These are phyloP conservation scores for Aleiodes alternator DNA, from an alignment of 2,888 invertebrate genomes.

Conservation along the genomic window DNA sequence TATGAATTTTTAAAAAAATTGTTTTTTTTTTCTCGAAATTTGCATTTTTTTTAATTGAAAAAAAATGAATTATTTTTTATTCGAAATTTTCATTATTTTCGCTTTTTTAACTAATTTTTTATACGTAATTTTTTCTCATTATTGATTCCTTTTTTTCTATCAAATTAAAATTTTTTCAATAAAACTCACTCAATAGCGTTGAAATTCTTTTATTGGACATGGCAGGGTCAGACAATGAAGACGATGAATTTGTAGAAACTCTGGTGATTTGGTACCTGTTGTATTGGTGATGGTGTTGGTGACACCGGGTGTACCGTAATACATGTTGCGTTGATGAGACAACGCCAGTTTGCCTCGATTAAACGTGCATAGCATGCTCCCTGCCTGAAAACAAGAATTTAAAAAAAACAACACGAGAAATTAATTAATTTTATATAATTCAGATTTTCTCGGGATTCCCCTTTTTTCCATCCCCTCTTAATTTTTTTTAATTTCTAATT, in stretches of 20 bases:
- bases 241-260: slow-evolving; percentile 46
- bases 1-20: too few species aligned
- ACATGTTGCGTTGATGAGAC: slow-evolving; percentile 61
- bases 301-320: slow-evolving; percentile 55
- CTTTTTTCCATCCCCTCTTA: too few species aligned
- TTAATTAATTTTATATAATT: background rate
- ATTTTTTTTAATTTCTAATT: too few species aligned
- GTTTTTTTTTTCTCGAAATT: too few species aligned
- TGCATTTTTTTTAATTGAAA: too few species aligned
- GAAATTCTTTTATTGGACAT: slow-evolving; percentile 64
- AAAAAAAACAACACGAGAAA: background rate
- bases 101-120: slow-evolving; percentile 9
- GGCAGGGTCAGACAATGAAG: slow-evolving; percentile 63
- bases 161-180: background rate
- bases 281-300: slow-evolving; percentile 46
- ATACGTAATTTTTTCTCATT: background rate
- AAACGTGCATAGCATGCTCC: slow-evolving; percentile 58
- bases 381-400: slow-evolving; percentile 58
- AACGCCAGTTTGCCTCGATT: slow-evolving; percentile 61
- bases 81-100: background rate
- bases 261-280: slow-evolving; percentile 40
- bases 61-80: too few species aligned
- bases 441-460: too few species aligned
- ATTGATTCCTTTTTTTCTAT: slow-evolving; percentile 23
- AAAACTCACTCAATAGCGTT: slow-evolving; percentile 62